A percentile compares a stretch with the other conserved stretches of the same genome.
These are phyloP conservation scores for Caenorhabditis plicata DNA, from an alignment of 2,888 invertebrate genomes.

Conservation along the genomic window DNA sequence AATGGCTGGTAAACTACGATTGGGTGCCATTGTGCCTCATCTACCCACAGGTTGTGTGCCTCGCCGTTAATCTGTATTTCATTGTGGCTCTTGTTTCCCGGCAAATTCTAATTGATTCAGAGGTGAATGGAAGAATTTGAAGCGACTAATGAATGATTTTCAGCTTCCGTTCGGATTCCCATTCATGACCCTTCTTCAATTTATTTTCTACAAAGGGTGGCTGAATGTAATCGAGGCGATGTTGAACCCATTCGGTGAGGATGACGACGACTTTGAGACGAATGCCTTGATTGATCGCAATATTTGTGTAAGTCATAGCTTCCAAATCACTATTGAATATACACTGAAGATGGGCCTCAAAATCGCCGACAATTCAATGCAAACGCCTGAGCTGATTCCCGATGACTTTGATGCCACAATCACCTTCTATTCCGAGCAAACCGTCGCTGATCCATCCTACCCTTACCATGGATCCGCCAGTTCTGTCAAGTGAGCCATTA, in stretches of 20 bases:
- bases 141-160: background rate
- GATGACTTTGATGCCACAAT: conserved; percentile 39
- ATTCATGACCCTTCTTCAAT: conserved; percentile 60
- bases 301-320: conserved; percentile 38
- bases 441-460: conserved; percentile 23
- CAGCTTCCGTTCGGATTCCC: conserved; percentile 56
- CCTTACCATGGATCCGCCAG: conserved; percentile 23
- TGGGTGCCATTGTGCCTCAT: conserved; percentile 47
- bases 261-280: conserved; percentile 54
- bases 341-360: conserved; percentile 59
- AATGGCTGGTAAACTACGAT: conserved; percentile 52
- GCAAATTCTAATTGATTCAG: conserved; percentile 45
- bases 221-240: conserved; percentile 55
- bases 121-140: conserved; percentile 6
- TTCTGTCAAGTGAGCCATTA: background rate
- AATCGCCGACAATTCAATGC: conserved; percentile 59
- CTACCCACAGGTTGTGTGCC: conserved; percentile 47
- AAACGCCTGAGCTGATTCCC: conserved; percentile 57
- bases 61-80: conserved; percentile 59
- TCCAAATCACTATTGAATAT: conserved; percentile 1
- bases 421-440: conserved; percentile 41
- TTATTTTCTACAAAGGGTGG: conserved; percentile 63
- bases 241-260: conserved; percentile 54
- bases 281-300: conserved; percentile 54
- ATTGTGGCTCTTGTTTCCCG: conserved; percentile 55